phyloP scores from a whole-genome alignment of 2,888 invertebrate genomes.

The Parnassius smintheus region DNA sequence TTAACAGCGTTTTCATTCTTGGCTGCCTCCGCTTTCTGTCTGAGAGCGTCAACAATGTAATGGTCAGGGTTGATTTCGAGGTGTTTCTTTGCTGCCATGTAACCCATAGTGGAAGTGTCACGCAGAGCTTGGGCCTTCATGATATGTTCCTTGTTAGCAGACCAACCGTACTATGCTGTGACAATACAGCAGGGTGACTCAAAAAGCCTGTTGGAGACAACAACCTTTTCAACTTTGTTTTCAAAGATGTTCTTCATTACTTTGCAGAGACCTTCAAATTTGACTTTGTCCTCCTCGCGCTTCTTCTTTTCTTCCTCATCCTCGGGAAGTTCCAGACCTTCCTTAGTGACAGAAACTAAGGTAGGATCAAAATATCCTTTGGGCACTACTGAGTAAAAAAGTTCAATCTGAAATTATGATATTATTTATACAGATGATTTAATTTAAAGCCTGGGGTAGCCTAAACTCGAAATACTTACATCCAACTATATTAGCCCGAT shows the following conservation, averaged over 20 bases:
- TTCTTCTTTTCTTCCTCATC: conserved; percentile 99
- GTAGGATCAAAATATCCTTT: conserved; percentile 52
- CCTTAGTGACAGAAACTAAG: conserved; percentile 98
- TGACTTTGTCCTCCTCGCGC: conserved; percentile 90
- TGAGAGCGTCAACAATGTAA: conserved; percentile 93
- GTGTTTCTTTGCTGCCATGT: conserved; percentile 99
- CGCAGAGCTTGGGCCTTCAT: conserved; percentile 99
- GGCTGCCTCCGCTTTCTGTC: conserved; percentile 96
- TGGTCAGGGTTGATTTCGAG: conserved; percentile 98
- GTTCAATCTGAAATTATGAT: too few species aligned
- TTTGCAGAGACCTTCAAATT: conserved; percentile 83
- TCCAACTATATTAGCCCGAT: too few species aligned
- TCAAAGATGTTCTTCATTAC: conserved; percentile 98
- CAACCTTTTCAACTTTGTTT: conserved; percentile 98
- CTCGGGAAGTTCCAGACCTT: conserved; percentile 97
- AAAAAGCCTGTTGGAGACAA: conserved; percentile 97
- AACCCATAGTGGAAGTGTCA: conserved; percentile 99
- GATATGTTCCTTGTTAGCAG: conserved; percentile 99
- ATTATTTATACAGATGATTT: too few species aligned
- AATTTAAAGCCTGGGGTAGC: too few species aligned
- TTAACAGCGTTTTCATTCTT: conserved; percentile 99
- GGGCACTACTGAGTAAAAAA: too few species aligned
- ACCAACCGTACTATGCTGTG: conserved; percentile 99
- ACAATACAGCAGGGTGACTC: conserved; percentile 99
- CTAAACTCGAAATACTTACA: too few species aligned